These are phyloP conservation scores for Neolamprologus brichardi DNA, from an alignment of 2,113 vertebrate genomes.

Conservation along the genomic window DNA sequence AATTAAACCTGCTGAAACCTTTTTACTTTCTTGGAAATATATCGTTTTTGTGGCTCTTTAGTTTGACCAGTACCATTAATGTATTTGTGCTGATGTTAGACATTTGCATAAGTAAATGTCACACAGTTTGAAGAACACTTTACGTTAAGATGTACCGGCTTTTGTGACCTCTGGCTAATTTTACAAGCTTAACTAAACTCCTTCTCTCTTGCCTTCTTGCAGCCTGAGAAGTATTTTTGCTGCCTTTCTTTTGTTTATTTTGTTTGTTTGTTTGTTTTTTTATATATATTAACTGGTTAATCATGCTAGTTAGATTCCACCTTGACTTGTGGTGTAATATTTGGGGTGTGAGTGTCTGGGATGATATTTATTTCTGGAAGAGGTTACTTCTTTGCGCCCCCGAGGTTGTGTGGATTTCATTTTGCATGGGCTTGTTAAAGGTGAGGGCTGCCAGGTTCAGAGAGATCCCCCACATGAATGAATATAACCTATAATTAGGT, in stretches of 20 bases:
- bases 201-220: background rate
- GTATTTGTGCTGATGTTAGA: background rate
- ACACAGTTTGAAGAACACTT: background rate
- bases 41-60: background rate
- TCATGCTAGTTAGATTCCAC: background rate
- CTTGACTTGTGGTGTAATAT: background rate
- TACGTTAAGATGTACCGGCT: fast-evolving
- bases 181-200: background rate
- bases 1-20: background rate
- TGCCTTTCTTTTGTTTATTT: background rate
- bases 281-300: background rate
- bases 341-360: background rate
- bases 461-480: background rate
- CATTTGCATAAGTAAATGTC: background rate
- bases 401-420: background rate
- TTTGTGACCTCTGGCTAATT: background rate
- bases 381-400: background rate
- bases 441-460: background rate
- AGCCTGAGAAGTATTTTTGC: background rate
- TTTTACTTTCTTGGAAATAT: background rate
- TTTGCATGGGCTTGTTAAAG: background rate
- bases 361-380: background rate
- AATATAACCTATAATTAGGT: background rate
- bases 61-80: background rate
- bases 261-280: background rate